phyloP scores from a whole-genome alignment of 1,140 invertebrate species.

The Gryllus bimaculatus region DNA sequence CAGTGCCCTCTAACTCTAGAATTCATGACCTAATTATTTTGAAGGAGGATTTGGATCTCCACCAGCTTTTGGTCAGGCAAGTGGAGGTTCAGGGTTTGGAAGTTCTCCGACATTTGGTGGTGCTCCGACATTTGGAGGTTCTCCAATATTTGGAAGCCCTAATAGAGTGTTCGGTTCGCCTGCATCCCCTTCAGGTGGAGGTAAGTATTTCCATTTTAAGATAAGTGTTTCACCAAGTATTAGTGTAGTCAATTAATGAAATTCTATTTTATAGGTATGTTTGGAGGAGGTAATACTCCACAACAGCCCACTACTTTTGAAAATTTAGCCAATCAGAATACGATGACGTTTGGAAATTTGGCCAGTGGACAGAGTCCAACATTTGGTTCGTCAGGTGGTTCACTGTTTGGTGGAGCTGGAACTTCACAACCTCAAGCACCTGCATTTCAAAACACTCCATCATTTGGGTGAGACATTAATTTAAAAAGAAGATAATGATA shows the following conservation, averaged over 20 bases:
- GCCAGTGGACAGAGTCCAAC: slow-evolving; percentile 32
- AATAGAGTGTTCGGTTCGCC: slow-evolving; percentile 22
- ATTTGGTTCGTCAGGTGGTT: neutral
- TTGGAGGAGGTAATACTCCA: slow-evolving; percentile 12
- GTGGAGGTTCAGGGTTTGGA: slow-evolving; percentile 35
- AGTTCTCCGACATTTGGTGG: slow-evolving; percentile 39
- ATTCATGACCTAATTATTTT: neutral
- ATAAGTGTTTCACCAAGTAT: no score
- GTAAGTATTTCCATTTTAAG: neutral
- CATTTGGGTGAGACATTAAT: slow-evolving; percentile 12
- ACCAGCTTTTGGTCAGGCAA: slow-evolving; percentile 20
- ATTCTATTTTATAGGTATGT: neutral
- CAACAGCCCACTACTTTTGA: slow-evolving; percentile 43
- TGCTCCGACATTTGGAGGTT: slow-evolving; percentile 38
- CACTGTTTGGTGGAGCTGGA: slow-evolving; percentile 8
- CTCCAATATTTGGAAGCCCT: slow-evolving; percentile 22
- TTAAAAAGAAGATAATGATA: neutral
- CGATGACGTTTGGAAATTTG: slow-evolving; percentile 45
- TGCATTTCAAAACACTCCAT: neutral
- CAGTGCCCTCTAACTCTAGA: neutral
- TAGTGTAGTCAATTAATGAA: no score
- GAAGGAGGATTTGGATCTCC: slow-evolving; percentile 16
- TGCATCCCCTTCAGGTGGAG: slow-evolving; percentile 7
- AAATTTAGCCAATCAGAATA: slow-evolving; percentile 42
- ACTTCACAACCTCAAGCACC: neutral